phyloP scores from a whole-genome alignment of 2,797 vertebrate genomes.

The Melanogrammus aeglefinus region DNA sequence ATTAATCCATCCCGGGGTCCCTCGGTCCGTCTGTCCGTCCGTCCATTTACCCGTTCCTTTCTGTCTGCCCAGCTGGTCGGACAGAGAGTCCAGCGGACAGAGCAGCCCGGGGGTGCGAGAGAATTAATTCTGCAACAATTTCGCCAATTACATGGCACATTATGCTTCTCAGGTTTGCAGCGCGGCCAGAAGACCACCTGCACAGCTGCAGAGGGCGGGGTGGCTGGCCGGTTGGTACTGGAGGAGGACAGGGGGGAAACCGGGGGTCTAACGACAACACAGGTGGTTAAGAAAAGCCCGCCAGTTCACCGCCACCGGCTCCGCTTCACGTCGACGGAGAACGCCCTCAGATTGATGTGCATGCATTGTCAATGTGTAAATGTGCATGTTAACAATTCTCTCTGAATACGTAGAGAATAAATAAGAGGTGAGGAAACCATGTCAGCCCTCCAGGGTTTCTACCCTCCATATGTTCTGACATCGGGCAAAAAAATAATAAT shows the following conservation, averaged over 20 bases:
- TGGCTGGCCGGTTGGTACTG: not conserved
- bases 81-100: slow-evolving; percentile 32
- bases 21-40: slow-evolving; percentile 9
- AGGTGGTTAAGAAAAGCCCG: not conserved
- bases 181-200: slow-evolving; percentile 50
- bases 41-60: slow-evolving; percentile 17
- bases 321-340: not conserved
- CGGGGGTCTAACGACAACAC: not conserved
- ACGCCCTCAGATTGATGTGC: not conserved
- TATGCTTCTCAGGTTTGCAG: slow-evolving; percentile 42
- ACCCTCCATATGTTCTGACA: no score
- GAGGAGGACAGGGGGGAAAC: not conserved
- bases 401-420: not conserved
- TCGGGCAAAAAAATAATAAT: no score
- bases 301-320: not conserved
- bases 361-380: no score
- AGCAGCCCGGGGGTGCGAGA: slow-evolving; percentile 4
- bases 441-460: no score
- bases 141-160: slow-evolving; percentile 56
- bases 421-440: no score
- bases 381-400: no score
- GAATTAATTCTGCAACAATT: slow-evolving; percentile 46
- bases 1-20: slow-evolving; percentile 1
- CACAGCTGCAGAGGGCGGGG: not conserved
- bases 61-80: slow-evolving; percentile 18